Base-by-base conservation (phyloP, 2,797 vertebrate genomes). In the Leptatherina wallacei region DNA sequence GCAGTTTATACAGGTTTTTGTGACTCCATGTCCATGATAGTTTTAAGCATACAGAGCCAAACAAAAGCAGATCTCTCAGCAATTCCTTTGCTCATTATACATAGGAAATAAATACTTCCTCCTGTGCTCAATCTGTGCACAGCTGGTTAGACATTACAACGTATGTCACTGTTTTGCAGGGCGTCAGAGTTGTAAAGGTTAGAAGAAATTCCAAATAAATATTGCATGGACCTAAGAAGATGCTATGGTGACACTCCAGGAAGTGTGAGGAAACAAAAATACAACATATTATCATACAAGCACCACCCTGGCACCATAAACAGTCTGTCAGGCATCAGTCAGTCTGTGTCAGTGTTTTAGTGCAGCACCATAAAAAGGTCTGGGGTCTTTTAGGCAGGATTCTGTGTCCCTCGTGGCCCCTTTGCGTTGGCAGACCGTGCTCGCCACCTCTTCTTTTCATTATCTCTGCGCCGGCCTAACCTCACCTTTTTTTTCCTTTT, bases 401-500 rank as follows among this genome's bases (percentile, higher is more conserved):
- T 65, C 38, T 51, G 68, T 27, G 14, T 83, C 86, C 76, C 88
- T 77, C 73, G 77, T 38, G 70, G 73, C 64, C 60, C 73, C 62
- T 73, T 60, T 42, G 71, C 78, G 71, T 66, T 0, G 40, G 75
- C 59, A 7, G 95, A 95, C 9, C 97, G 94, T 24, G 94, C 90
- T 77, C 96, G 80, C 70, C 96, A 94, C 71, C 96, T 95, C 81
- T 95, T 96, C 92, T 96, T 98, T 47, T 96, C 97, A 3, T 94
- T 96, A 20, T 98, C 96, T 90, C 95, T 96, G 67, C 96, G 96
- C 66, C 97, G 95, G 4, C 96, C 96, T 16, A 95, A 90, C 69
- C 97, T 96, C 69, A 84, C 90, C 35, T 95, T 96, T 85, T 98
- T 99, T 95, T 97, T 99, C 85, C 96, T 97, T 91, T 98, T 98